Conservation (phyloP, 2,888 invertebrate genomes). For the Chaitophorus viminalis region DNA sequence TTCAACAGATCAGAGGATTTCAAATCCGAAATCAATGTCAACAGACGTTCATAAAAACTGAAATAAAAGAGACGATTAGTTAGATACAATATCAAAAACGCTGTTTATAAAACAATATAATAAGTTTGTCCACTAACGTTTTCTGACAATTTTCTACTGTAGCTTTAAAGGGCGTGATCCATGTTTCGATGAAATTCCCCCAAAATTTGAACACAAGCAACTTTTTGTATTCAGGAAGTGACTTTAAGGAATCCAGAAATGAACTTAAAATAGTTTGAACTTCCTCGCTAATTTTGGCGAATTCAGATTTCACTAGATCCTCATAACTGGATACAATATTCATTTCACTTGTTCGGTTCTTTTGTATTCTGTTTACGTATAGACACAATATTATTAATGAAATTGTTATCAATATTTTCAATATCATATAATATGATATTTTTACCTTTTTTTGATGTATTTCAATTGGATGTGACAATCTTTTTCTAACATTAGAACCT, state of each 20-base stretch:
- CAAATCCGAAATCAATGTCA: background rate
- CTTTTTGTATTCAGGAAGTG: background rate
- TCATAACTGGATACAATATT: background rate
- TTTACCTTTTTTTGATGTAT: constrained; percentile 1
- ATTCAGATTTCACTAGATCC: background rate
- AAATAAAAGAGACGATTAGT: background rate
- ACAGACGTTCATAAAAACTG: background rate
- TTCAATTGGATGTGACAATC: background rate
- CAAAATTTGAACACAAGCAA: background rate
- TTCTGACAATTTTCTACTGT: background rate
- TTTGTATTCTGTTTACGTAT: background rate
- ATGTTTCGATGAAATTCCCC: background rate
- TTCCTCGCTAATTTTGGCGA: background rate
- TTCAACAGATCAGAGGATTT: background rate
- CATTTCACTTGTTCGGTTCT: background rate
- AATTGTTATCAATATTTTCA: background rate
- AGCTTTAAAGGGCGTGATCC: background rate
- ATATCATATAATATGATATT: background rate
- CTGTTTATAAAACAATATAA: background rate
- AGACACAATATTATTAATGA: background rate
- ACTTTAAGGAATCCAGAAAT: background rate
- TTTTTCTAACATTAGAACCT: background rate
- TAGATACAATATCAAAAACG: background rate
- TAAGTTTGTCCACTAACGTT: background rate
- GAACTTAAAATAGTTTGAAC: background rate